These are phyloP conservation scores for Ylistrum balloti DNA, from an alignment of 1,140 invertebrate genomes.

Conservation along the genomic window DNA sequence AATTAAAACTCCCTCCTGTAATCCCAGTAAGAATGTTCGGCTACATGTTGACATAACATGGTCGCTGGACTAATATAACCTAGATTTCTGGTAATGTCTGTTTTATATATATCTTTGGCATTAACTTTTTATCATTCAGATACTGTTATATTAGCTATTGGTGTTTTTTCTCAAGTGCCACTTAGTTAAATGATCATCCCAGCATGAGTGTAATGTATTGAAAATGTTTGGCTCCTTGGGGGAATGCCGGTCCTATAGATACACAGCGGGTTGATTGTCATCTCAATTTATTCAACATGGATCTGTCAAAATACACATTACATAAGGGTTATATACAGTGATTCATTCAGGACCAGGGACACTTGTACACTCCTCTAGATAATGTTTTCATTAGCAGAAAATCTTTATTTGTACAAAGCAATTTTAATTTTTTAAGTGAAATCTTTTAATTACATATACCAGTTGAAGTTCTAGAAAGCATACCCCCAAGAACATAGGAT, in stretches of 20 bases:
- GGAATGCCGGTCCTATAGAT: not conserved
- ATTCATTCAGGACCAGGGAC: too few relatives aligned
- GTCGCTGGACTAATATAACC: not conserved
- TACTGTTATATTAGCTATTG: constrained; percentile 6
- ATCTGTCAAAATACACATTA: not conserved
- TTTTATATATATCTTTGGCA: too few relatives aligned
- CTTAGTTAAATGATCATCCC: constrained; percentile 2
- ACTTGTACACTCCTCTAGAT: too few relatives aligned
- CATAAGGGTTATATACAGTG: not conserved
- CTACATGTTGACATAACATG: not conserved
- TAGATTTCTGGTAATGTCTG: too few relatives aligned
- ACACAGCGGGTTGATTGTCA: not conserved
- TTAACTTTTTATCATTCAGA: constrained; percentile 2
- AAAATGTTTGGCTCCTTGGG: not conserved
- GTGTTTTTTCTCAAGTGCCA: not conserved
- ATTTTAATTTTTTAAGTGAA: too few relatives aligned
- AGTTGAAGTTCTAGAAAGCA: too few relatives aligned
- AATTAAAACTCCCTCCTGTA: not conserved
- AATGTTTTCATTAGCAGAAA: too few relatives aligned
- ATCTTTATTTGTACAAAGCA: too few relatives aligned
- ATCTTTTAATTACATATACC: too few relatives aligned
- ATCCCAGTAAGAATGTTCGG: not conserved
- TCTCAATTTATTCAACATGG: not conserved
- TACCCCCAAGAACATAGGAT: too few relatives aligned
- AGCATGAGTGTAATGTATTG: not conserved